A percentile compares a stretch with the other conserved stretches of the same genome.
phyloP scores from a whole-genome alignment of 2,888 invertebrate species.

The Scaptomyza polygonia region DNA sequence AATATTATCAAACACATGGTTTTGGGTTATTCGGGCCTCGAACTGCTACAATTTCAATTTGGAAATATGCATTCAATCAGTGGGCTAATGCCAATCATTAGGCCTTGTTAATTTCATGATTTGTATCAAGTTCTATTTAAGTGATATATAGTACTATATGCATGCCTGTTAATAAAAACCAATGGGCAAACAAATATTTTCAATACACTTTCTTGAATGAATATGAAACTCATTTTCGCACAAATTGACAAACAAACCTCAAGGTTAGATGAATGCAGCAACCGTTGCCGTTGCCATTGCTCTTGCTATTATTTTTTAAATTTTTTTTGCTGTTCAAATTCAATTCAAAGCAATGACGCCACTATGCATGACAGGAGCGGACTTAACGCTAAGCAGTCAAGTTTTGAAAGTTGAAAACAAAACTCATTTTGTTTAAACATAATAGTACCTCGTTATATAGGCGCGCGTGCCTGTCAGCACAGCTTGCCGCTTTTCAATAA shows the following conservation, averaged over 20 bases:
- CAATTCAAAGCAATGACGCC: slow-evolving; percentile 44
- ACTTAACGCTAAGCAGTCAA: not conserved
- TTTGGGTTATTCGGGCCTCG: not conserved
- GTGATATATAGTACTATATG: no score
- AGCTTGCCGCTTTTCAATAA: slow-evolving; percentile 61
- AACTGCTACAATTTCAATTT: slow-evolving; percentile 36
- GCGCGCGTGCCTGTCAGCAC: slow-evolving; percentile 30
- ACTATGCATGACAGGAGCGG: slow-evolving; percentile 35
- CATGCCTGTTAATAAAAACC: not conserved
- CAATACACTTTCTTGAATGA: slow-evolving; percentile 1
- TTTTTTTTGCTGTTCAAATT: slow-evolving; percentile 21
- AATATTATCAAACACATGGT: not conserved
- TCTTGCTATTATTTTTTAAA: not conserved
- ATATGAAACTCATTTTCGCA: slow-evolving; percentile 18
- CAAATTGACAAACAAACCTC: slow-evolving; percentile 37
- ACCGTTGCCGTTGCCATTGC: slow-evolving; percentile 11
- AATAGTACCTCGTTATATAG: not conserved
- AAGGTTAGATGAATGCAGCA: slow-evolving; percentile 60
- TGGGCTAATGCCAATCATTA: not conserved
- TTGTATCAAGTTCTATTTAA: no score
- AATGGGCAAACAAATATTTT: not conserved
- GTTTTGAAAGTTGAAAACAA: not conserved
- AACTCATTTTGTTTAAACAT: not conserved
- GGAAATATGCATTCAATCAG: slow-evolving; percentile 1
- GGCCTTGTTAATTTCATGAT: not conserved